phyloP scores from a whole-genome alignment of 2,797 vertebrate genomes.

The Delichon dasypus region DNA sequence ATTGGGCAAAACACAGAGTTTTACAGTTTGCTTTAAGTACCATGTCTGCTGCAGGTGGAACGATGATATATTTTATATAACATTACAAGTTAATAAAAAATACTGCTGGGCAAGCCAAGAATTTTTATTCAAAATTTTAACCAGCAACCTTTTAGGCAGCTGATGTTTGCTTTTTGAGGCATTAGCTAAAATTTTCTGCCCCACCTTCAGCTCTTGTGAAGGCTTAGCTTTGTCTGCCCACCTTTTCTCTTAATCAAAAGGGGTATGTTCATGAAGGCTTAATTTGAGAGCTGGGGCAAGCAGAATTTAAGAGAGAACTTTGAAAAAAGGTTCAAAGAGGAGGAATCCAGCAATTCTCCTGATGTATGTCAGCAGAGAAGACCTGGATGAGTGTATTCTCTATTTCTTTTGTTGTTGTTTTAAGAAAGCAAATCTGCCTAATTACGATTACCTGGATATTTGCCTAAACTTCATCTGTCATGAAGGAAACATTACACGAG shows the following conservation, averaged over 20 bases:
- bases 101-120: constrained; percentile 37
- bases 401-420: background rate
- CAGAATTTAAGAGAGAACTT: background rate
- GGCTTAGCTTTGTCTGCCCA: background rate
- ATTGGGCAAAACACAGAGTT: background rate
- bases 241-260: background rate
- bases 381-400: background rate
- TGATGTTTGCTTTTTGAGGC: constrained; percentile 33
- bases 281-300: constrained; percentile 13
- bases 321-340: constrained; percentile 56
- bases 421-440: constrained; percentile 28
- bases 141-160: constrained; percentile 2
- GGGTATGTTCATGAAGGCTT: background rate
- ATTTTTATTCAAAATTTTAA: constrained; percentile 37
- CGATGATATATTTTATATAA: background rate
- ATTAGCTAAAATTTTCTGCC: background rate
- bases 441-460: constrained; percentile 51
- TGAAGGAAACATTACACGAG: constrained; percentile 25
- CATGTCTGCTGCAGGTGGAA: constrained; percentile 37
- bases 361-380: constrained; percentile 26
- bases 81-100: constrained; percentile 33
- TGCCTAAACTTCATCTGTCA: constrained; percentile 48
- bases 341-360: constrained; percentile 36
- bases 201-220: background rate
- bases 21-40: constrained; percentile 37